Conservation (phyloP, 2,797 vertebrate species). For the Erpetoichthys calabaricus region DNA sequence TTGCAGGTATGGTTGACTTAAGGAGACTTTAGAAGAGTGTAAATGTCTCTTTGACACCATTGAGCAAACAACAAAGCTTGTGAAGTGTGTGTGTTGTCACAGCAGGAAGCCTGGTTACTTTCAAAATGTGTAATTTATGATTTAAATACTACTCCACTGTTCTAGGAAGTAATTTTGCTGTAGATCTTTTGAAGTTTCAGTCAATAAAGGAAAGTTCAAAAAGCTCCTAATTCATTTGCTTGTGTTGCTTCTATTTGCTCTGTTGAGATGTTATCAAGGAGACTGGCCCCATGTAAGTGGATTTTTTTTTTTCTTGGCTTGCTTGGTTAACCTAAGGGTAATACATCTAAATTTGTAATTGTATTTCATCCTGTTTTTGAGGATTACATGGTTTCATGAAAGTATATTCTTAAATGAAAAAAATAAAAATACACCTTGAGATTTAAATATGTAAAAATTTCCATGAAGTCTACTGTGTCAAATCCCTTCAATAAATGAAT, state of each 20-base stretch:
- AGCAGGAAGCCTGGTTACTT: not conserved
- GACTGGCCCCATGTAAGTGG: too few species aligned
- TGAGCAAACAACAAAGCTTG: not conserved
- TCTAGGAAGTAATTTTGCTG: not conserved
- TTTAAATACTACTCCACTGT: not conserved
- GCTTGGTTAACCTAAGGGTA: too few species aligned
- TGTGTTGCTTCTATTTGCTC: not conserved
- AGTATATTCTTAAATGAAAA: too few species aligned
- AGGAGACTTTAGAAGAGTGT: conserved; percentile 25
- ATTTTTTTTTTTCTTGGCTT: too few species aligned
- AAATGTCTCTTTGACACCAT: not conserved
- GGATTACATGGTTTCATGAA: too few species aligned
- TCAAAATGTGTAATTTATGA: conserved; percentile 1
- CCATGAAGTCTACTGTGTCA: too few species aligned
- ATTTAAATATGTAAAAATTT: too few species aligned
- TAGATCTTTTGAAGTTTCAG: conserved; percentile 1
- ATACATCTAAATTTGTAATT: too few species aligned
- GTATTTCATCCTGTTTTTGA: too few species aligned
- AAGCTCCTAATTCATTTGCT: conserved; percentile 2
- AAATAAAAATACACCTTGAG: too few species aligned
- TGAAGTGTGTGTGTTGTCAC: not conserved
- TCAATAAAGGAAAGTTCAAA: conserved; percentile 1
- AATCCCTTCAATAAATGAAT: too few species aligned
- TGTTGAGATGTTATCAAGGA: too few species aligned
- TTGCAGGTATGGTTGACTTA: conserved; percentile 27